phyloP scores from a whole-genome alignment of 2,113 vertebrate species.

The Onychorhynchus coronatus region DNA sequence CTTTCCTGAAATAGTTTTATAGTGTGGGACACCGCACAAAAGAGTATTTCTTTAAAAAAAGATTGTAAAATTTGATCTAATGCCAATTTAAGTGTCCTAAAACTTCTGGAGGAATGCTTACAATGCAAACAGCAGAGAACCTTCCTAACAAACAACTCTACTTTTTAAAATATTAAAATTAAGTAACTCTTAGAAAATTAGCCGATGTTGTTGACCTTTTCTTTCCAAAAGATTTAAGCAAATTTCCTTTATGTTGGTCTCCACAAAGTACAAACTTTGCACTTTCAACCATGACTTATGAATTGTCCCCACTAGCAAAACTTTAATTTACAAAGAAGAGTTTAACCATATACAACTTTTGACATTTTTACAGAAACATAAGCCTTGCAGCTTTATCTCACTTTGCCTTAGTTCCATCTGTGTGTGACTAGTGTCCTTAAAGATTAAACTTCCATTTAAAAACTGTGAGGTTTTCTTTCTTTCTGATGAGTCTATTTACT shows the following conservation, averaged over 20 bases:
- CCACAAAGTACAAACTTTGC: background rate
- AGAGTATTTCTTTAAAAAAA: background rate
- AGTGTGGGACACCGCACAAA: background rate
- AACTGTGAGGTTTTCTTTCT: background rate
- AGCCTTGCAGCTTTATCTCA: background rate
- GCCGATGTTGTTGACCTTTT: background rate
- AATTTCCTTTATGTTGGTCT: background rate
- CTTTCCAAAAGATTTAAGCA: background rate
- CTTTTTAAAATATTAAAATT: background rate
- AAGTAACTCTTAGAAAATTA: constrained; percentile 25
- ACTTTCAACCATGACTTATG: background rate
- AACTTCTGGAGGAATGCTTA: background rate
- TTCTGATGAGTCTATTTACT: background rate
- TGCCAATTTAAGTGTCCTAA: background rate
- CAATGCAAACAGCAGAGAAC: background rate
- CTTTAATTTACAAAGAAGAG: background rate
- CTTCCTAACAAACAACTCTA: background rate
- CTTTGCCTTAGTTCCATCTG: background rate
- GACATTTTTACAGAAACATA: background rate
- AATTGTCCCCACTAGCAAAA: background rate
- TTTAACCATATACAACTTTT: background rate
- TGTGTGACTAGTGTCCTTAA: background rate
- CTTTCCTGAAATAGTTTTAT: constrained; percentile 25
- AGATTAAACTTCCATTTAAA: background rate
- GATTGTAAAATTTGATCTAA: background rate